phyloP scores from a whole-genome alignment of 2,797 vertebrate species.

The Parauchenoglanis ngamensis region DNA sequence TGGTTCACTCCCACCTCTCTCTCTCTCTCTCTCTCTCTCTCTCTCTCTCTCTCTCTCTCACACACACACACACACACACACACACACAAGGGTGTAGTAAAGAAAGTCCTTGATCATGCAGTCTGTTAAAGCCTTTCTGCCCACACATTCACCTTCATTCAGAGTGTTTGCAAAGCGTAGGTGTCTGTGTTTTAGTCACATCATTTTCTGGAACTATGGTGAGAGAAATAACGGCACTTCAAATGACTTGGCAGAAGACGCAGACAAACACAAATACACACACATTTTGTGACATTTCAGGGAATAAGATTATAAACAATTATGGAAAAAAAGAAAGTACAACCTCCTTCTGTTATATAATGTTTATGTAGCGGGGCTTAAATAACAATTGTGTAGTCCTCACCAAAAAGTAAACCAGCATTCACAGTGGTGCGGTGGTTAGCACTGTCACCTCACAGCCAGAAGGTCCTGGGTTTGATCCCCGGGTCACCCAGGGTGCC shows the following conservation, averaged over 20 bases:
- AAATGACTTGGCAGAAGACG: neutral
- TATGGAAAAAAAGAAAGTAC: no score
- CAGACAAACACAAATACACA: neutral
- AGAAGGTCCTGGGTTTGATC: no score
- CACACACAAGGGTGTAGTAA: neutral
- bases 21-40: neutral
- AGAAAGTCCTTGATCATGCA: conserved; percentile 33
- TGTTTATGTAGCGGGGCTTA: neutral
- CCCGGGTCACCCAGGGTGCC: no score
- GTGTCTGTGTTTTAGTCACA: neutral
- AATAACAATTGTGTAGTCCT: neutral
- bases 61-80: neutral
- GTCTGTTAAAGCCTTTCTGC: neutral
- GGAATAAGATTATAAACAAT: neutral
- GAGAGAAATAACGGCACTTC: neutral
- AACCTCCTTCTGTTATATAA: no score
- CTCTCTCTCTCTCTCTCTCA: no score
- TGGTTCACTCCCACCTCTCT: neutral
- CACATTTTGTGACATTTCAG: neutral
- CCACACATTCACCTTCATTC: conserved; percentile 27
- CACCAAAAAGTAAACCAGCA: neutral
- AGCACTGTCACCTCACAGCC: no score
- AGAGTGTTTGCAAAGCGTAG: neutral
- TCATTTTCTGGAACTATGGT: neutral
- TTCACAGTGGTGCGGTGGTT: neutral